Evolutionary conservation across 2,888 invertebrate species (phyloP).

Genomic region (Patella caerulea): DNA sequence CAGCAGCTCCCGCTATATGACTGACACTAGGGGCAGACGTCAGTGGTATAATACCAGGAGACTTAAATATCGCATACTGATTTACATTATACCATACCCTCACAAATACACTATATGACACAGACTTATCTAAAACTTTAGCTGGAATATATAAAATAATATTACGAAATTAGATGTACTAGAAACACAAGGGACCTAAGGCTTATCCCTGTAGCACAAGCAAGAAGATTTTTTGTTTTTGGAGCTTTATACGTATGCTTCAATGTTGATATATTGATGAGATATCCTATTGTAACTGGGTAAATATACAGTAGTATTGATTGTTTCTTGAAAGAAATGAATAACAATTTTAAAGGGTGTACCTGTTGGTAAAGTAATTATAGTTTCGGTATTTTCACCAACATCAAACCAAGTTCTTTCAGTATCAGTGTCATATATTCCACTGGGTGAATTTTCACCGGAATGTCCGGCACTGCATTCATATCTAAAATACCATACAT

Average conservation of each 20-base stretch:
- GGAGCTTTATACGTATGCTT: no score
- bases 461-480: constrained; percentile 46
- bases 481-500: constrained; percentile 28
- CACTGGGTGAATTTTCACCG: constrained; percentile 22
- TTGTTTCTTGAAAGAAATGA: no score
- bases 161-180: no score
- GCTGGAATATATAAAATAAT: neutral
- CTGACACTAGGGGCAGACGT: constrained; percentile 21
- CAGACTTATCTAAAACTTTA: constrained; percentile 19
- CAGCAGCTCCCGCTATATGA: constrained; percentile 12
- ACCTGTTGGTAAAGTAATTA: constrained; percentile 19
- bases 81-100: constrained; percentile 33
- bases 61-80: constrained; percentile 34
- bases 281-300: neutral
- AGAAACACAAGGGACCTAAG: no score
- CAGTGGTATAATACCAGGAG: constrained; percentile 31
- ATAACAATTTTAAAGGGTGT: no score
- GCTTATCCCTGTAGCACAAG: no score
- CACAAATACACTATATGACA: constrained; percentile 32
- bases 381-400: constrained; percentile 26
- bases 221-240: no score
- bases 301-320: no score
- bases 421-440: constrained; percentile 28
- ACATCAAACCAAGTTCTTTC: constrained; percentile 36
- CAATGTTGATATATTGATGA: no score